These are phyloP conservation scores for Osedax fenrisi DNA, from an alignment of 2,888 invertebrate species.

Conservation along the genomic window DNA sequence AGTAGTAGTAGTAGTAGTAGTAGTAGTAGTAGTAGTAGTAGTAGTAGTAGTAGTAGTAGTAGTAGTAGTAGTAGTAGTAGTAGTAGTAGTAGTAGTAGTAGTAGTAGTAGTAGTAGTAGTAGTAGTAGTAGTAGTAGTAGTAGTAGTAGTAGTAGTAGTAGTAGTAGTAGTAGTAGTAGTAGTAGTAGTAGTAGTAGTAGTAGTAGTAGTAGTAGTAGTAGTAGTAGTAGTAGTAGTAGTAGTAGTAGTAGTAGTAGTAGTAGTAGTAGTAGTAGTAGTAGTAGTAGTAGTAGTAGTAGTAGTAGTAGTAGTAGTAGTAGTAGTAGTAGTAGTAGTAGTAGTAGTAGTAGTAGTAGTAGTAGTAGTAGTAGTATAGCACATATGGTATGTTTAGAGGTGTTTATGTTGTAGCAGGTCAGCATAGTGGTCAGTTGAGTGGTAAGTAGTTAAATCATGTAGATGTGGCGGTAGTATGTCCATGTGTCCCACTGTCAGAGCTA, in stretches of 20 bases:
- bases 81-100: not conserved
- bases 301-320: not conserved
- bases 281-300: not conserved
- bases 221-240: not conserved
- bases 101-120: not conserved
- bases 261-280: not conserved
- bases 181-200: not conserved
- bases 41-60: not conserved
- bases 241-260: not conserved
- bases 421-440: too few species aligned
- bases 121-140: not conserved
- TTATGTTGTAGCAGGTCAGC: too few species aligned
- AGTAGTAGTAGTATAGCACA: not conserved
- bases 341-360: not conserved
- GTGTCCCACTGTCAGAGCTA: too few species aligned
- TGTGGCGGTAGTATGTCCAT: too few species aligned
- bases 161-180: not conserved
- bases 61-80: not conserved
- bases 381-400: too few species aligned
- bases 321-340: not conserved
- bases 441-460: too few species aligned
- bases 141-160: not conserved
- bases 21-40: not conserved
- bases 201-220: not conserved
- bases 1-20: not conserved